A percentile compares a stretch with the other conserved stretches of the same genome.
Conservation (phyloP, 2,113 vertebrate genomes). For the Harpagus bidentatus region DNA sequence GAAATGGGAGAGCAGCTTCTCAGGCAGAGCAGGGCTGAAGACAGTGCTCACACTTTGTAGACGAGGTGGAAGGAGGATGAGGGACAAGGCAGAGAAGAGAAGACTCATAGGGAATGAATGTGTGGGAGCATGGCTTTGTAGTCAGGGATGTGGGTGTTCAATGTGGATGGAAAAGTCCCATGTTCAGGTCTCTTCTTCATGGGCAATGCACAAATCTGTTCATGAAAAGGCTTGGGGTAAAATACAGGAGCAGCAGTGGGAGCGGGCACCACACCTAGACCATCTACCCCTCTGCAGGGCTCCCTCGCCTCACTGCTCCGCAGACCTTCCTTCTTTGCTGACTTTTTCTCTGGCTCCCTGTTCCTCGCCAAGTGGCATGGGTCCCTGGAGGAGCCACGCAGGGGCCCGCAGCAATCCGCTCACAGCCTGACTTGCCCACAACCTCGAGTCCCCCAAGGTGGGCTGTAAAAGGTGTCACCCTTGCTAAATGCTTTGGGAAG, state of each 20-base stretch:
- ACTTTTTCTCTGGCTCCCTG: neutral
- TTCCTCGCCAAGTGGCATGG: fast-evolving
- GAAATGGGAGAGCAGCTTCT: neutral
- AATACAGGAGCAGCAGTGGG: neutral
- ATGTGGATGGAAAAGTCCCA: neutral
- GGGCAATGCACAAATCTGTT: neutral
- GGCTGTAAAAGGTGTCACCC: neutral
- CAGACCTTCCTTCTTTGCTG: neutral
- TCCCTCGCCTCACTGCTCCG: neutral
- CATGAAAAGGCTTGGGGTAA: neutral
- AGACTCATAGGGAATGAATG: neutral
- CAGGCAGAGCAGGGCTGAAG: neutral
- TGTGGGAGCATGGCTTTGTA: neutral
- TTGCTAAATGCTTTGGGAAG: neutral
- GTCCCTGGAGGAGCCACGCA: fast-evolving
- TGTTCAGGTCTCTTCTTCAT: neutral
- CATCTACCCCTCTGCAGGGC: neutral
- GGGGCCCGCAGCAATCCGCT: neutral
- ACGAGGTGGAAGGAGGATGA: neutral
- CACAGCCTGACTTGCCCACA: neutral
- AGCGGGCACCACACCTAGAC: neutral
- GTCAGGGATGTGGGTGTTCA: neutral
- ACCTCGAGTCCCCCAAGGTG: neutral
- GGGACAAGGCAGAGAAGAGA: neutral
- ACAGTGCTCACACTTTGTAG: neutral